Base-by-base conservation (phyloP, 1,140 invertebrate species). In the Drosophila saltans region DNA sequence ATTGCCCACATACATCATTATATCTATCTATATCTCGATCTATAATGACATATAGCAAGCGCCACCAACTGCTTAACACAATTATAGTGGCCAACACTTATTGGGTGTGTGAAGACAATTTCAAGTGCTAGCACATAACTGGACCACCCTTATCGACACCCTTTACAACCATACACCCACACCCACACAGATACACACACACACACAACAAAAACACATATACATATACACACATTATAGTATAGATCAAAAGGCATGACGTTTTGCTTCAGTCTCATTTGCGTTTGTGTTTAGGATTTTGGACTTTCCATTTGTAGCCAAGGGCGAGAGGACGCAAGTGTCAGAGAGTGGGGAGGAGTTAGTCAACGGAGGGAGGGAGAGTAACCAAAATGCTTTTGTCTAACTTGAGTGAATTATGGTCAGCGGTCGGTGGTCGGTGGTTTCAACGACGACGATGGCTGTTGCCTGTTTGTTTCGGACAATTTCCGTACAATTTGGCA, bases 321-420 rank as follows among this genome's bases (percentile, higher is more conserved):
- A 59, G 65, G 67, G 36, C 3, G 6, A 72, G 63, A 24, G 21
- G 1, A 9, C 24, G 60, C 52, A 45, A 74, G 59, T 36, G 40
- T 30, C 55, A 40, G 78, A 33, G 48, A 65, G 61, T 10, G 55
- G 56, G 26, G 62, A 28, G 39, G 39, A 30, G 72, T 30, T 30
- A 30, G 28, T 30, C 28, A 30, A 30, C 28, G 36, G 43, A 62
- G 62, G 36, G 43, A 62, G 62, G 36, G 62, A 71, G n/a, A 62
- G 70, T 67, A 76, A 68, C 84, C 77, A 56, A 90, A 89, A 89
- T 89, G 84, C 85, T 89, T 89, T 89, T 89, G 84, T 89, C 84
- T 84, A 89, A 89, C 78, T 89, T 89, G 85, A 89, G 84, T 89
- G 84, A 89, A 89, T 89, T 89, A 89, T 89, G 84, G 84, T 84